Evolutionary conservation across 2,888 invertebrate genomes (phyloP).

Genomic region (Parnassius smintheus): DNA sequence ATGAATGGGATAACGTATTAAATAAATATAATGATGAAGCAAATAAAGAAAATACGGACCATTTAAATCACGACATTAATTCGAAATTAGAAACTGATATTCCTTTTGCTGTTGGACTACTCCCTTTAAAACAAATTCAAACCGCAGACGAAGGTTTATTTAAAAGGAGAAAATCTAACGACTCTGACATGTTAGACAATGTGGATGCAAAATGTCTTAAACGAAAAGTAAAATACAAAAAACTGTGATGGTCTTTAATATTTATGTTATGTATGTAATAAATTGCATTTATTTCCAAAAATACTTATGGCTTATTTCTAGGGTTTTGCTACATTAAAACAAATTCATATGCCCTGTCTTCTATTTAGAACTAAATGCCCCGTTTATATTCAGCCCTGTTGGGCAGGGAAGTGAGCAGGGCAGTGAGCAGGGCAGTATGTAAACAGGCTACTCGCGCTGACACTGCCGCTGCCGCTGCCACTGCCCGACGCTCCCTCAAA

Average conservation of each 20-base stretch:
- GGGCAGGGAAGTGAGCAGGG: too few species aligned
- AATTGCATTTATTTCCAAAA: conserved; percentile 3
- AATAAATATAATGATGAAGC: conserved; percentile 36
- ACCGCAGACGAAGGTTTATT: conserved; percentile 48
- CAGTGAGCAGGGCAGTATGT: too few species aligned
- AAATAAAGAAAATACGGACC: conserved; percentile 50
- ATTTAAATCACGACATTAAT: conserved; percentile 31
- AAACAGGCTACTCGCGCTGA: too few species aligned
- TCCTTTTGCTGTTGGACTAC: conserved; percentile 70
- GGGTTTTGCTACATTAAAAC: too few species aligned
- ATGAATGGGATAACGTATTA: conserved; percentile 46
- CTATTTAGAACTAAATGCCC: too few species aligned
- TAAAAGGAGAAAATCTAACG: conserved; percentile 55
- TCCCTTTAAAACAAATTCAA: conserved; percentile 61
- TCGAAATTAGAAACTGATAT: conserved; percentile 57
- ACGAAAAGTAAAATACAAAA: conserved; percentile 70
- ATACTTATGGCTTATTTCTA: background rate
- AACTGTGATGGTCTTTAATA: conserved; percentile 40
- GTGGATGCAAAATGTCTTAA: conserved; percentile 69
- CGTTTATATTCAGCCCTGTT: too few species aligned
- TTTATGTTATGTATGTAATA: conserved; percentile 19
- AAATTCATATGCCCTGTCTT: too few species aligned
- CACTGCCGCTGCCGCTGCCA: too few species aligned
- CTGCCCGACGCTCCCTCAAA: too few species aligned
- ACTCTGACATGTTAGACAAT: conserved; percentile 50